Conservation (phyloP, 2,113 vertebrate species). For the Pogona vitticeps region DNA sequence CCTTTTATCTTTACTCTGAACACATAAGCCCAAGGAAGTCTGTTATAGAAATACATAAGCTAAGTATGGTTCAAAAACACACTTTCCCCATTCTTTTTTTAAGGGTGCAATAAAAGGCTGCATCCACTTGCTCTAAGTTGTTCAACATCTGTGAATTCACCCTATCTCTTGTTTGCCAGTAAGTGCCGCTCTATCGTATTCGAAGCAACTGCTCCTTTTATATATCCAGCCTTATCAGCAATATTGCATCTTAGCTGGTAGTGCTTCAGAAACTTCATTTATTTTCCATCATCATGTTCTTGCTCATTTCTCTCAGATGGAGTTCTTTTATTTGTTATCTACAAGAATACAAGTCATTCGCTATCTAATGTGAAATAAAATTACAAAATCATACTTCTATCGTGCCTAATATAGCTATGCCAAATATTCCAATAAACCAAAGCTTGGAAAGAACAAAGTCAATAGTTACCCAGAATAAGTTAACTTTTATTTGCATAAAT, state of each 20-base stretch:
- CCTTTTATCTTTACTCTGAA: neutral
- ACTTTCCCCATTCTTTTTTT: neutral
- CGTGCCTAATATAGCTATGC: neutral
- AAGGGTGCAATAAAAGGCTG: neutral
- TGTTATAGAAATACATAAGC: neutral
- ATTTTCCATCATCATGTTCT: neutral
- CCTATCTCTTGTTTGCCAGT: neutral
- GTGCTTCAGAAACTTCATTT: neutral
- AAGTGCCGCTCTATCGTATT: neutral
- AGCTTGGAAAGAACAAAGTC: neutral
- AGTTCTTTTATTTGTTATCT: neutral
- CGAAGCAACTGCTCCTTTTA: neutral
- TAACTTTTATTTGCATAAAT: neutral
- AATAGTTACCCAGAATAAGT: neutral
- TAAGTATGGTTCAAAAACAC: neutral
- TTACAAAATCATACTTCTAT: neutral
- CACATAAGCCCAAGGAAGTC: neutral
- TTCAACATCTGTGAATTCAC: neutral
- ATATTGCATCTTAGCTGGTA: neutral
- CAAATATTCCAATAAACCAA: neutral
- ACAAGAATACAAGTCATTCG: neutral
- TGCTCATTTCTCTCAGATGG: neutral
- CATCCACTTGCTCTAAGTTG: neutral
- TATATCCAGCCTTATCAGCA: neutral
- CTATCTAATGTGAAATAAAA: too few species aligned